A percentile compares a stretch with the other conserved stretches of the same genome.
Evolutionary conservation across 2,888 invertebrate genomes (phyloP).

Genomic region (Cyclophora albipunctata): DNA sequence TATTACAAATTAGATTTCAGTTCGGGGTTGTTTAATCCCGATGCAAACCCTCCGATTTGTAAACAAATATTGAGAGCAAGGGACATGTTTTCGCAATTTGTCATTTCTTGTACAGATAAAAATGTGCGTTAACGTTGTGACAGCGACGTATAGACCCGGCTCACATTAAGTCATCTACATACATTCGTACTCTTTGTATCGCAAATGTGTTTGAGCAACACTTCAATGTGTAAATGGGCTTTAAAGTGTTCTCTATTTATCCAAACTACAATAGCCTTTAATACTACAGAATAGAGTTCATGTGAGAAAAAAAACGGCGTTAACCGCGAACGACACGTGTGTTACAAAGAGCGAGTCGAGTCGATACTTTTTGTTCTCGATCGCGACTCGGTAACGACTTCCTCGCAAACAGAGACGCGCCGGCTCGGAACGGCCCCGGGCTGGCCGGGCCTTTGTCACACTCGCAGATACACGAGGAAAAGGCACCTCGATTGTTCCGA

Average conservation of each 20-base stretch:
- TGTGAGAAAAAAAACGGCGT: background rate
- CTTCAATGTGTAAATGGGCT: no score
- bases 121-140: no score
- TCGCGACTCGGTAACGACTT: constrained; percentile 54
- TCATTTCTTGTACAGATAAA: no score
- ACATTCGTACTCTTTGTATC: no score
- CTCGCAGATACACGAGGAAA: constrained; percentile 33
- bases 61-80: constrained; percentile 3
- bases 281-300: background rate
- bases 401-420: constrained; percentile 48
- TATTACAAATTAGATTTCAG: constrained; percentile 28
- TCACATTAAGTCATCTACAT: no score
- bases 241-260: background rate
- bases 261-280: background rate
- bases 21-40: constrained; percentile 19
- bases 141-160: constrained; percentile 1
- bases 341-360: constrained; percentile 38
- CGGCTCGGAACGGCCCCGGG: constrained; percentile 26
- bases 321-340: constrained; percentile 23
- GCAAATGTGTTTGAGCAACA: no score
- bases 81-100: background rate
- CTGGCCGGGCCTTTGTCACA: constrained; percentile 37
- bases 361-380: constrained; percentile 42
- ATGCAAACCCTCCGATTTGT: background rate
- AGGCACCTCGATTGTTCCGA: constrained; percentile 51